Base-by-base conservation (phyloP, 2,888 invertebrate species). In the Brenthis hecate region DNA sequence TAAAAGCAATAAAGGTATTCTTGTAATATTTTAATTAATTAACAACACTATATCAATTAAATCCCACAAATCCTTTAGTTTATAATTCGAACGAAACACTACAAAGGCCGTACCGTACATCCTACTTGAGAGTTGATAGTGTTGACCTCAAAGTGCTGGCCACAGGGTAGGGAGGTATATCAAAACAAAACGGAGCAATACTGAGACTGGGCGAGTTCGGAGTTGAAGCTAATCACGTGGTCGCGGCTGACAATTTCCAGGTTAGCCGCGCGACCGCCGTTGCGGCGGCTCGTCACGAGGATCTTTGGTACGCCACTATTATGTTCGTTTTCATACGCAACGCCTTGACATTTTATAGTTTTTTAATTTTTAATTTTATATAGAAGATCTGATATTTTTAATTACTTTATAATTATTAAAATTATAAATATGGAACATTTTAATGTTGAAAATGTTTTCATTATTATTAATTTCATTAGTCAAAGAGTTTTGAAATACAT, bases 171-270 rank as follows among this genome's bases (percentile, higher is more conserved):
- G 73, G 73, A 67, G 72, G 73, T 74, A 74, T 73, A 73, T 76
- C 77, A 75, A 74, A 75, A 75, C 70, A 73, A 72, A 72, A 72
- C 69, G 65, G 61, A 64, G 69, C 73, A 70, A 65, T 69, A 69
- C 60, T 60, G 68, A 64, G 71, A 68, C 61, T 47, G 56, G 65
- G 57, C 65, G 68, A 68, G 71, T 56, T 63, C 66, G 69, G 72
- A 72, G 70, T 71, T 72, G 65, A 77, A 80, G 80, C 86, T 87
- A 88, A 88, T 87, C 87, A 81, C 83, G 85, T 77, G 77, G 77
- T 75, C 73, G 75, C 76, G 74, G 72, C 75, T 77, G 75, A 75
- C 85, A 84, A 84, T 87, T 88, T 83, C 82, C 84, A 85, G 86
- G 87, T 84, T 85, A 82, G 81, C 85, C 86, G 80, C 84, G 78